Evolutionary conservation across 1,140 invertebrate genomes (phyloP), one percentile per base, ranked within the genome.

Genomic region (Papilio xuthus): DNA sequence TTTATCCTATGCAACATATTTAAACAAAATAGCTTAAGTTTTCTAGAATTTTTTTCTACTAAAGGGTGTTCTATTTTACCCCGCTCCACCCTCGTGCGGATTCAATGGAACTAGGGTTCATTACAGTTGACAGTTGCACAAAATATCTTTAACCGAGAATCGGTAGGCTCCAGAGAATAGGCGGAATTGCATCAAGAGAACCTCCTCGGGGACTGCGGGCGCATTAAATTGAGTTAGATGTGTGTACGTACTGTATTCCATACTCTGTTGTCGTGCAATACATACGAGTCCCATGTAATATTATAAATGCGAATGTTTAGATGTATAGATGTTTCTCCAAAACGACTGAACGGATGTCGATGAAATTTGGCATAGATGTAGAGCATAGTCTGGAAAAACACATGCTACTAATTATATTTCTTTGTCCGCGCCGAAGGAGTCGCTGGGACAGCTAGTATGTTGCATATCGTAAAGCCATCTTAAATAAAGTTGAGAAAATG

Each of bases 61-160:
- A 26, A 60, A 60, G 56, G 20, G 56, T 60, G 56, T 60, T 28
- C 56, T 67, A 73, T 73, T 73, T 73, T 56, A 53, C 50, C 50
- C 32, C 53, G n/a, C 8, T 23, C 73, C 50, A 75, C 73, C 73
- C 73, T 75, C 18, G 15, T 2, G 50, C 47, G 73, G 53, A 75
- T 75, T 75, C 47, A 75, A 75, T 56, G 28, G 32, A 75, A 75
- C 73, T 37, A 41, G 50, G 73, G 73, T 75, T 56, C 73, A 75
- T 75, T 75, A 56, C 50, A 75, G 73, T 75, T 75, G 73, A 75
- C 73, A 75, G 73, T 75, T 75, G 73, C 73, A 56, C 73, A 75
- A 60, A 75, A 60, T 75, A 75, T 75, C 50, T 60, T 75, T 75
- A 75, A 44, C 73, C 73, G 50, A 75, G 47, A 75, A 28, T 60